Evolutionary conservation across 2,888 invertebrate species (phyloP).

Genomic region (Hirtodrosophila duncani): DNA sequence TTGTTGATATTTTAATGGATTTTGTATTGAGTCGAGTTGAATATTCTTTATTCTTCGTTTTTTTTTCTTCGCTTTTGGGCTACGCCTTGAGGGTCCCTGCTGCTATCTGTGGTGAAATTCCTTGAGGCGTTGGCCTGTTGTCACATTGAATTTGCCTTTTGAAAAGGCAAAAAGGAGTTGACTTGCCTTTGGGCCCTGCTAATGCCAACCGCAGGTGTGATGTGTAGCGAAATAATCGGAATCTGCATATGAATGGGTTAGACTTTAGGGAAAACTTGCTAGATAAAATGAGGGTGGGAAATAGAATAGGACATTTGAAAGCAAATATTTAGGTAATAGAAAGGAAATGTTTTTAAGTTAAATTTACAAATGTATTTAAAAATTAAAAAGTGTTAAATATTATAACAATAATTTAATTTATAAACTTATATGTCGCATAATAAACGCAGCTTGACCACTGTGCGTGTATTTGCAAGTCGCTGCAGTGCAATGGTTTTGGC

Average conservation of each 20-base stretch:
- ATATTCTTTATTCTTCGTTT: background rate
- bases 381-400: too few species aligned
- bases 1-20: slow-evolving; percentile 69
- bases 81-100: background rate
- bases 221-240: slow-evolving; percentile 15
- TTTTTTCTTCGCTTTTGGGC: slow-evolving; percentile 5
- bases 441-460: too few species aligned
- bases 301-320: too few species aligned
- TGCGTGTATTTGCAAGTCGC: too few species aligned
- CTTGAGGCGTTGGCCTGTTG: slow-evolving; percentile 41
- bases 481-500: too few species aligned
- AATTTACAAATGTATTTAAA: too few species aligned
- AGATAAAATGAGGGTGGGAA: too few species aligned
- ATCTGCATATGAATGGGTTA: slow-evolving; percentile 27
- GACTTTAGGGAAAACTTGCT: slow-evolving; percentile 10
- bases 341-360: too few species aligned
- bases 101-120: slow-evolving; percentile 11
- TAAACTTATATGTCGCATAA: too few species aligned
- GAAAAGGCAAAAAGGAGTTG: slow-evolving; percentile 37
- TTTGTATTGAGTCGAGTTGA: slow-evolving; percentile 60
- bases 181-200: slow-evolving; percentile 15
- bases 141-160: slow-evolving; percentile 58
- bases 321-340: too few species aligned
- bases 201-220: slow-evolving; percentile 40
- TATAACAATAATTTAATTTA: too few species aligned